Conservation (phyloP, 2,797 vertebrate genomes). For the Alosa sapidissima region DNA sequence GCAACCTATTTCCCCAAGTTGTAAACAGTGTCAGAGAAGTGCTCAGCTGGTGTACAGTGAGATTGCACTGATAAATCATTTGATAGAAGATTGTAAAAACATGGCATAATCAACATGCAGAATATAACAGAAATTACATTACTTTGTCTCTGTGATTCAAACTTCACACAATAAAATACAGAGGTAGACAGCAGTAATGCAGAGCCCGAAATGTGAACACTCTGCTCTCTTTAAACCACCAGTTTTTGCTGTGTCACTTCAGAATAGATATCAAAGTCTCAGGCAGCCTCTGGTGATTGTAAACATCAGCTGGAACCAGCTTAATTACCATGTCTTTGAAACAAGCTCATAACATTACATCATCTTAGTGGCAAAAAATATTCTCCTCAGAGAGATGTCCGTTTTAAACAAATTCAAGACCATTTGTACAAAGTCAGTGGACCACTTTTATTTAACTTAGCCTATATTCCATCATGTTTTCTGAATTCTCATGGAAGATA, state of each 20-base stretch:
- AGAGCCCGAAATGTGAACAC: background rate
- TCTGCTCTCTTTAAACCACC: background rate
- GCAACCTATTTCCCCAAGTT: background rate
- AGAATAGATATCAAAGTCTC: background rate
- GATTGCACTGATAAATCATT: background rate
- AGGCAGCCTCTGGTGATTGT: background rate
- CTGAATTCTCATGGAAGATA: background rate
- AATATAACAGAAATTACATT: background rate
- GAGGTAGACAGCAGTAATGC: background rate
- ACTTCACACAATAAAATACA: background rate
- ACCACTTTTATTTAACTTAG: background rate
- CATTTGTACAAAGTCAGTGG: background rate
- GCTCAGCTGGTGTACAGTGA: background rate
- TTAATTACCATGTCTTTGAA: background rate
- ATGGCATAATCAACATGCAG: background rate
- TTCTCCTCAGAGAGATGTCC: background rate
- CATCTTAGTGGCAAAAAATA: background rate
- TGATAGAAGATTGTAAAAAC: background rate
- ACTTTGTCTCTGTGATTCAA: background rate
- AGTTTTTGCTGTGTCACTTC: background rate
- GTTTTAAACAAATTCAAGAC: background rate
- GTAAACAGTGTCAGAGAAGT: background rate
- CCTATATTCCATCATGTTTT: background rate
- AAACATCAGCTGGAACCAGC: background rate
- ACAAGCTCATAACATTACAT: constrained; percentile 1